phyloP scores from a whole-genome alignment of 2,113 vertebrate genomes.

The Lanius ludovicianus region DNA sequence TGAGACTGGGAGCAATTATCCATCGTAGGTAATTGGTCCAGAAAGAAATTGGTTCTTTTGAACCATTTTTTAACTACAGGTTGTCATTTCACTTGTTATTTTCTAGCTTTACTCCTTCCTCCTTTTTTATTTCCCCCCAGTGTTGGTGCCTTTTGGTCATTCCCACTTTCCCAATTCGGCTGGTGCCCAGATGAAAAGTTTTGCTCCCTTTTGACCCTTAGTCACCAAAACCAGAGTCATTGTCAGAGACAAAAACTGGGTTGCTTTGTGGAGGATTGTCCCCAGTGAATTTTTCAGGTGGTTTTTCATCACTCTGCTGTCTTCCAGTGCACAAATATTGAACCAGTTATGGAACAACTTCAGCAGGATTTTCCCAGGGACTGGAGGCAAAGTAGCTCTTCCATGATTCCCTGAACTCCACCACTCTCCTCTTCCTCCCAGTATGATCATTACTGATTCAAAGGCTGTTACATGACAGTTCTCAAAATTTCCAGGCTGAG shows the following conservation, averaged over 20 bases:
- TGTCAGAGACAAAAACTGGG: neutral
- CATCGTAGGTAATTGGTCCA: neutral
- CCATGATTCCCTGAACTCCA: neutral
- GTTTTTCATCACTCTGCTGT: neutral
- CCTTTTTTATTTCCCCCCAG: neutral
- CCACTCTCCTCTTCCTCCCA: neutral
- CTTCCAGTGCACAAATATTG: neutral
- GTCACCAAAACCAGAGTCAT: neutral
- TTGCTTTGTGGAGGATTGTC: neutral
- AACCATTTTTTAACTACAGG: neutral
- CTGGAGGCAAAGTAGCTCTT: neutral
- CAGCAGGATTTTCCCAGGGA: neutral
- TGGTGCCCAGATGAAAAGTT: neutral
- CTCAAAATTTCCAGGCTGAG: neutral
- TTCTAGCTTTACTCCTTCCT: neutral
- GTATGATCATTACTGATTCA: neutral
- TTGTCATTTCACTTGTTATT: neutral
- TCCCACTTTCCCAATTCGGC: accelerated
- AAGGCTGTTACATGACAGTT: neutral
- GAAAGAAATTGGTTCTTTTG: neutral
- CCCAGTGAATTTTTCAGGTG: neutral
- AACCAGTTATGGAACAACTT: neutral
- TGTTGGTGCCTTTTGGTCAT: neutral
- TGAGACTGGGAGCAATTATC: neutral
- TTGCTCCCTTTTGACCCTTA: neutral